Evolutionary conservation across 2,113 vertebrate species (phyloP).

Genomic region (Microcebus jonahi): DNA sequence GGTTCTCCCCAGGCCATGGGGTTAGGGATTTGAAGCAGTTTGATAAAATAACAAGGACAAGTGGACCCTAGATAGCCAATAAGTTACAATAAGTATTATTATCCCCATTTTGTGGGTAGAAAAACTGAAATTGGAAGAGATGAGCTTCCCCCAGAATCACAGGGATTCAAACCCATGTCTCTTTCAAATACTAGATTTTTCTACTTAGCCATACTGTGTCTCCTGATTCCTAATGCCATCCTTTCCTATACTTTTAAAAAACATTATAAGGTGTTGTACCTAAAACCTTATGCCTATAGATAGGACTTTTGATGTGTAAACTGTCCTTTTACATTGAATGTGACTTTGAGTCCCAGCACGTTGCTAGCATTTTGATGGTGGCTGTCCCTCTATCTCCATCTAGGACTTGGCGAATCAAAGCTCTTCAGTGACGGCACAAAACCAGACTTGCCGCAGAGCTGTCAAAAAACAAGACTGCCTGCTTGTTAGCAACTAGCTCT

Average conservation of each 20-base stretch:
- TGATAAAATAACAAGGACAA: not conserved
- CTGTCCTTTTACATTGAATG: not conserved
- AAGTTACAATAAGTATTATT: not conserved
- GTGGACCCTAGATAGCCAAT: not conserved
- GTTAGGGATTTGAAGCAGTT: not conserved
- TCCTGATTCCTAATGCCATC: not conserved
- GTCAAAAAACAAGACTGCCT: not conserved
- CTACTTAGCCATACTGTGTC: not conserved
- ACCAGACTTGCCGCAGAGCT: not conserved
- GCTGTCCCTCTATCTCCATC: not conserved
- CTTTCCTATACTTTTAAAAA: not conserved
- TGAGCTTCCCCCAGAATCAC: not conserved
- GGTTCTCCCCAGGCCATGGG: not conserved
- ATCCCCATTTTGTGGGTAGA: not conserved
- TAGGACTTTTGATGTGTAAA: not conserved
- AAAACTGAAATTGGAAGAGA: not conserved
- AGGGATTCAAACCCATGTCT: not conserved
- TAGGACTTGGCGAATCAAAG: not conserved
- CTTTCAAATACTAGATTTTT: conserved; percentile 33
- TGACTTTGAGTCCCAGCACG: not conserved
- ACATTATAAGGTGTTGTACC: not conserved
- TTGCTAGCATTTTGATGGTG: not conserved
- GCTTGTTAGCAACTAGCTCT: not conserved
- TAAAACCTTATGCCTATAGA: not conserved
- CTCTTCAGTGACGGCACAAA: not conserved